Conservation (phyloP, 2,888 invertebrate genomes). For the Homarus gammarus region DNA sequence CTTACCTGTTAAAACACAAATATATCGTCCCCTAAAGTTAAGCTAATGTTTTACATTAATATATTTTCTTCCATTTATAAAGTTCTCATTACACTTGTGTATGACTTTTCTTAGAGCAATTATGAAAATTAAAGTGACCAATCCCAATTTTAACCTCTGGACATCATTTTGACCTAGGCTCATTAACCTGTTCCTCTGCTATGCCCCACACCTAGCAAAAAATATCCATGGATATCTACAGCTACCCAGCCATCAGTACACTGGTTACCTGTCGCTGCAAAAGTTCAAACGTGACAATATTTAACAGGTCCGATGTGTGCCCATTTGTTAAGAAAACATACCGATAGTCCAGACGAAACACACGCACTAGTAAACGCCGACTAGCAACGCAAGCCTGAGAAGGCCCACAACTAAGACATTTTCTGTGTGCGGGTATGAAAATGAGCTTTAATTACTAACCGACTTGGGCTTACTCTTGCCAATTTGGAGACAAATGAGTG, state of each 20-base stretch:
- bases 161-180: background rate
- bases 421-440: conserved; percentile 11
- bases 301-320: conserved; percentile 71
- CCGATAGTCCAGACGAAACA: conserved; percentile 59
- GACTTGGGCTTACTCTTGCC: conserved; percentile 21
- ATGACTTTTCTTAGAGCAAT: background rate
- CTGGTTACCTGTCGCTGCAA: conserved; percentile 27
- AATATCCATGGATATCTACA: conserved; percentile 35
- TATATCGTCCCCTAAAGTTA: background rate
- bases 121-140: background rate
- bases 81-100: background rate
- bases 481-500: conserved; percentile 44
- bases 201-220: conserved; percentile 27
- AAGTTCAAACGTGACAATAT: conserved; percentile 45
- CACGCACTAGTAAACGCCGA: conserved; percentile 63
- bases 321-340: conserved; percentile 62
- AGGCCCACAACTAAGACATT: background rate
- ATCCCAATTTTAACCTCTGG: background rate
- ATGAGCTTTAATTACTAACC: background rate
- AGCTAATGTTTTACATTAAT: background rate
- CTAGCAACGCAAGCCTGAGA: conserved; percentile 58
- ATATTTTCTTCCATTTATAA: too few species aligned
- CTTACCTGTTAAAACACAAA: background rate
- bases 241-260: conserved; percentile 25
- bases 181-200: conserved; percentile 1